phyloP scores from a whole-genome alignment of 2,113 vertebrate genomes.

The Galeopterus variegatus region DNA sequence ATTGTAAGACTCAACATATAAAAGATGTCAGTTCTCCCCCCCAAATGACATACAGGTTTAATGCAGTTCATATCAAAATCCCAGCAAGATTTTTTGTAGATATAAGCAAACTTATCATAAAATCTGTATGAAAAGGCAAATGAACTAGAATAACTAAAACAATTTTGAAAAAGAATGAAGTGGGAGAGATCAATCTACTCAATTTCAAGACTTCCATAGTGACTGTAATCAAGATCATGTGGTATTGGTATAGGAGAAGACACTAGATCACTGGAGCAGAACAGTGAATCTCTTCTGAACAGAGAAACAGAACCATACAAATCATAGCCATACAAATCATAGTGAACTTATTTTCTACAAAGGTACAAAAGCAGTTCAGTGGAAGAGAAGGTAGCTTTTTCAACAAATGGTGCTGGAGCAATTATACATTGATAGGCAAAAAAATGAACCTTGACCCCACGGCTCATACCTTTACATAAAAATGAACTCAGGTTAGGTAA shows the following conservation, averaged over 20 bases:
- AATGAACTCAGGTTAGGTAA: background rate
- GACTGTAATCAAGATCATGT: background rate
- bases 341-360: background rate
- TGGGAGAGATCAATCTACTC: background rate
- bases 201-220: background rate
- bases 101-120: background rate
- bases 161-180: background rate
- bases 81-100: background rate
- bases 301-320: background rate
- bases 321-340: no score
- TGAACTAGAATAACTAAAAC: background rate
- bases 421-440: background rate
- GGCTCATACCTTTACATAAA: background rate
- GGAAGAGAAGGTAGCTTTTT: background rate
- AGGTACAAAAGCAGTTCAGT: background rate
- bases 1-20: background rate
- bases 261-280: background rate
- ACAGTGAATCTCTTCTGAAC: background rate
- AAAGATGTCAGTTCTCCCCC: background rate
- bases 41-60: background rate
- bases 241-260: background rate
- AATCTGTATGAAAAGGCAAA: background rate
- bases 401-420: background rate
- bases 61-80: background rate
- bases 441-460: background rate